A percentile compares a stretch with the other conserved stretches of the same genome.
These are phyloP conservation scores for Corythornis leucogaster DNA, from an alignment of 2,797 vertebrate genomes.

Conservation along the genomic window DNA sequence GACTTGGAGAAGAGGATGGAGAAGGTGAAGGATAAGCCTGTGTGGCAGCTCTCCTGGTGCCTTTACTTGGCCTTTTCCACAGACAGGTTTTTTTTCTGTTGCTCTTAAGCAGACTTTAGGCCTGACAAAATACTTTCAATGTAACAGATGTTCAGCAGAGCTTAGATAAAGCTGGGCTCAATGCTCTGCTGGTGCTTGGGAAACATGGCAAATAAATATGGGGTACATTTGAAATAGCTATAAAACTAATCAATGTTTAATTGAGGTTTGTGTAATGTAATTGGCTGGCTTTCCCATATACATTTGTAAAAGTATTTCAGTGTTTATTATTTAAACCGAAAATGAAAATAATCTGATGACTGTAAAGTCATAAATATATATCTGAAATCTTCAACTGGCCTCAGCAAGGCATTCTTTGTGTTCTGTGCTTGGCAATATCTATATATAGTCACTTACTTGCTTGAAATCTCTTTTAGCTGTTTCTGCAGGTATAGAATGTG, in stretches of 20 bases:
- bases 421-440: not conserved
- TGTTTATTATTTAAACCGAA: not conserved
- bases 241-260: not conserved
- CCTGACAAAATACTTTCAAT: not conserved
- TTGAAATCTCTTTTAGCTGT: conserved; percentile 5
- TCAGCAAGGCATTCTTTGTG: not conserved
- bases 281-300: not conserved
- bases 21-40: not conserved
- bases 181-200: not conserved
- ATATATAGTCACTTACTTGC: not conserved
- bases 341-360: not conserved
- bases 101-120: not conserved
- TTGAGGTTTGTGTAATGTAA: not conserved
- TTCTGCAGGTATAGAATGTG: conserved; percentile 4
- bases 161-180: not conserved
- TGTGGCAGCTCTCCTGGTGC: not conserved
- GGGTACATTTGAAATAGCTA: not conserved
- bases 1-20: not conserved
- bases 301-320: not conserved
- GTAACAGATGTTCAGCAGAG: not conserved
- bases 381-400: not conserved
- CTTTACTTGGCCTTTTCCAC: not conserved
- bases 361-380: not conserved
- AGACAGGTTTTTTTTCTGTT: not conserved
- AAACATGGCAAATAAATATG: not conserved